Evolutionary conservation across 2,888 invertebrate genomes (phyloP).

Genomic region (Cataglyphis altisquamis): DNA sequence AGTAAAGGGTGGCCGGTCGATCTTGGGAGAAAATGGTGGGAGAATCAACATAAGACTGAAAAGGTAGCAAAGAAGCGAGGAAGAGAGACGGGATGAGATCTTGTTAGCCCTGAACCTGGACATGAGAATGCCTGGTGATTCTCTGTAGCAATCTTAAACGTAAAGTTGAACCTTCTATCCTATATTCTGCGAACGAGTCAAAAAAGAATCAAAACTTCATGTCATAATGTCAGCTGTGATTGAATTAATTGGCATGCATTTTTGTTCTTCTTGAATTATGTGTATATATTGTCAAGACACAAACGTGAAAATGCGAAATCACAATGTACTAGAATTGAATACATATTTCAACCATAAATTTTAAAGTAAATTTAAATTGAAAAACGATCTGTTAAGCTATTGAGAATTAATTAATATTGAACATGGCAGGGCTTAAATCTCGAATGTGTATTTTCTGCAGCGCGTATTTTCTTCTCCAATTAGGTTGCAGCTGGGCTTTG

Average conservation of each 20-base stretch:
- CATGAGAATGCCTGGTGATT: constrained; percentile 55
- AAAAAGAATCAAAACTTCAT: not conserved
- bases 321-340: not conserved
- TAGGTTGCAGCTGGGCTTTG: not conserved
- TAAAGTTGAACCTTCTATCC: not conserved
- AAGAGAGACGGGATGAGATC: constrained; percentile 59
- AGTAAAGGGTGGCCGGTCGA: constrained; percentile 26
- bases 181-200: not conserved
- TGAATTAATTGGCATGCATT: not conserved
- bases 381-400: not conserved
- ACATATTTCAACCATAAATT: not conserved
- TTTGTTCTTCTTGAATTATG: not conserved
- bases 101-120: constrained; percentile 78
- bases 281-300: not conserved
- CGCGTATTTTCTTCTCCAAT: not conserved
- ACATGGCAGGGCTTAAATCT: not conserved
- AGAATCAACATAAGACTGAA: constrained; percentile 9
- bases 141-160: constrained; percentile 52
- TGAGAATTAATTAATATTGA: not conserved
- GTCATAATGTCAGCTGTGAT: not conserved
- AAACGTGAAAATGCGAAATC: not conserved
- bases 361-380: not conserved
- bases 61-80: constrained; percentile 2
- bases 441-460: not conserved
- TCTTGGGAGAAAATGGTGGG: constrained; percentile 40